phyloP scores from a whole-genome alignment of 2,113 vertebrate species.

The Cyprinodon tularosa region DNA sequence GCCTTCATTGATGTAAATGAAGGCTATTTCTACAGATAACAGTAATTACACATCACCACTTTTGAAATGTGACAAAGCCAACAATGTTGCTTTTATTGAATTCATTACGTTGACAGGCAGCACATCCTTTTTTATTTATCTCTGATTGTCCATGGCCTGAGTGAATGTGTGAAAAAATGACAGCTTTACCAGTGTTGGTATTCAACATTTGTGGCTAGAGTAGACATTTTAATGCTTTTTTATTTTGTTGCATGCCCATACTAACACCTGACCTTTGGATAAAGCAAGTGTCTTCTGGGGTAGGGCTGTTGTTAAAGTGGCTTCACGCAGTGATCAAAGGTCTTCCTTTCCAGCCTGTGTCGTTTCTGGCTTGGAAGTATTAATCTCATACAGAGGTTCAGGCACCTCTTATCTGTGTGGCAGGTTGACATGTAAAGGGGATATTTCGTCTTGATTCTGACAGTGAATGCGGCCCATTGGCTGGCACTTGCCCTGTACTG shows the following conservation, averaged over 20 bases:
- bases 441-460: conserved; percentile 71
- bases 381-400: conserved; percentile 70
- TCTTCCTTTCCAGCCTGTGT: conserved; percentile 53
- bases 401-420: conserved; percentile 75
- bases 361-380: conserved; percentile 68
- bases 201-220: conserved; percentile 25
- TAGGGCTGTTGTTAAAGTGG: conserved; percentile 45
- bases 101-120: conserved; percentile 74
- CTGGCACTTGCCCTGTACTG: conserved; percentile 63
- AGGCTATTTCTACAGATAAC: conserved; percentile 77
- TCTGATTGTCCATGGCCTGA: conserved; percentile 49
- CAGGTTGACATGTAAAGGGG: conserved; percentile 72
- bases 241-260: conserved; percentile 4
- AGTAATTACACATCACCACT: conserved; percentile 76
- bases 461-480: conserved; percentile 66
- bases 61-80: conserved; percentile 78
- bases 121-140: conserved; percentile 68
- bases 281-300: conserved; percentile 9
- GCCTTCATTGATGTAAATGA: conserved; percentile 67
- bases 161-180: conserved; percentile 62
- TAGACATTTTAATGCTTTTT: not conserved
- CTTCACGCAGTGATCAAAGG: conserved; percentile 52
- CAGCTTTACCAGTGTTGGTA: conserved; percentile 47
- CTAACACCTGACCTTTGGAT: conserved; percentile 38
- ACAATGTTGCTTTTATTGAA: conserved; percentile 79